Percentiles rank a stretch among this genome's conserved stretches.
phyloP scores from a whole-genome alignment of 2,113 vertebrate species.

The Dasyprocta punctata region DNA sequence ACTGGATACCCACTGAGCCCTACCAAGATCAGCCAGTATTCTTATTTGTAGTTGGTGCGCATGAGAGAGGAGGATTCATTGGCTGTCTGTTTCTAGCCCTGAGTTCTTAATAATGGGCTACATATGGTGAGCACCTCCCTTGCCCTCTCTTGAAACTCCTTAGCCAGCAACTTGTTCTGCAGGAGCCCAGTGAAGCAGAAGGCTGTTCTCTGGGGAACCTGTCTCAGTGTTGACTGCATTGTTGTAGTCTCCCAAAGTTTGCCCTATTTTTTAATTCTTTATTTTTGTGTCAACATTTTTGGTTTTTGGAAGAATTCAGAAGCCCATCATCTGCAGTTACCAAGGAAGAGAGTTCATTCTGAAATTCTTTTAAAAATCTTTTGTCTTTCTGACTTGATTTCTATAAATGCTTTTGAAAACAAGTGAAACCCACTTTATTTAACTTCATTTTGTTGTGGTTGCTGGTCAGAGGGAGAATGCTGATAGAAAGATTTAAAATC shows the following conservation, averaged over 20 bases:
- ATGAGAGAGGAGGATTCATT: neutral
- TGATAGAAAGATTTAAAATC: constrained; percentile 71
- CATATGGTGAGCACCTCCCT: constrained; percentile 3
- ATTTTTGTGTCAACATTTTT: constrained; percentile 79
- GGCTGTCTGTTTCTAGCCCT: constrained; percentile 17
- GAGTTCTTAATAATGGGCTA: constrained; percentile 47
- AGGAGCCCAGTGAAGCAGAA: constrained; percentile 69
- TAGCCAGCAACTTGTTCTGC: constrained; percentile 75
- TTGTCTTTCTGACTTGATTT: constrained; percentile 85
- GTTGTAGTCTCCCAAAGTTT: constrained; percentile 83
- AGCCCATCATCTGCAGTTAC: constrained; percentile 76
- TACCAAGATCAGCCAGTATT: constrained; percentile 96
- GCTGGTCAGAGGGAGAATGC: constrained; percentile 77
- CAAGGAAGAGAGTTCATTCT: constrained; percentile 71
- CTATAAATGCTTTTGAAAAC: constrained; percentile 85
- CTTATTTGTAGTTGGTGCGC: constrained; percentile 90
- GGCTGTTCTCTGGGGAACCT: constrained; percentile 78
- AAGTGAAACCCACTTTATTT: constrained; percentile 80
- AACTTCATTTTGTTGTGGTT: constrained; percentile 81
- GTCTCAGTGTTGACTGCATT: constrained; percentile 83
- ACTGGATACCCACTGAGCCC: constrained; percentile 93
- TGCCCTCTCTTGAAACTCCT: constrained; percentile 36
- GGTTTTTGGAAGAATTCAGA: constrained; percentile 76
- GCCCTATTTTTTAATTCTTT: constrained; percentile 82
- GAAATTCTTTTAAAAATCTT: constrained; percentile 76